Conservation (phyloP, 2,113 vertebrate species). For the Bagarius yarrelli region DNA sequence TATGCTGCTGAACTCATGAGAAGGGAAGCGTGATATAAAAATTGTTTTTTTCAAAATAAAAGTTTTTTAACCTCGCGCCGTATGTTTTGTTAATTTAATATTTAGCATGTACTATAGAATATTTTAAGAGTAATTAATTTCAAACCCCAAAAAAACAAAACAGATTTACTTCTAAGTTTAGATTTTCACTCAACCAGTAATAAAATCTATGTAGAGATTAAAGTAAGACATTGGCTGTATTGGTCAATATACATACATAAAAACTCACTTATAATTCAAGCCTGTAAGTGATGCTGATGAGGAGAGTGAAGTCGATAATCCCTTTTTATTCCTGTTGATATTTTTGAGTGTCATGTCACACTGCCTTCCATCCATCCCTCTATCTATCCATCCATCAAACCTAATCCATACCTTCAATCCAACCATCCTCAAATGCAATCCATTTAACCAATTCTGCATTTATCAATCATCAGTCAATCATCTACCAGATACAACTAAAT, state of each 20-base stretch:
- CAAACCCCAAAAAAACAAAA: too few relatives aligned
- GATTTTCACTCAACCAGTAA: not conserved
- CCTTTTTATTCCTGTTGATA: not conserved
- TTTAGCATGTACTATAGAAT: too few relatives aligned
- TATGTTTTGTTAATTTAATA: not conserved
- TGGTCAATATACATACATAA: not conserved
- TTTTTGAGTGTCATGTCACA: not conserved
- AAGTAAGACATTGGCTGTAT: not conserved
- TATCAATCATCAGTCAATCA: too few relatives aligned
- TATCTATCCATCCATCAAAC: not conserved
- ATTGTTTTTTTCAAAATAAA: conserved; percentile 25
- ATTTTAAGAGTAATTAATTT: too few relatives aligned
- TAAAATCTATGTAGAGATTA: not conserved
- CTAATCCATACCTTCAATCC: not conserved
- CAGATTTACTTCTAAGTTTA: too few relatives aligned
- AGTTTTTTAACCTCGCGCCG: not conserved
- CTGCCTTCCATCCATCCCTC: not conserved
- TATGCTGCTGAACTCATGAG: not conserved
- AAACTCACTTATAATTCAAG: too few relatives aligned
- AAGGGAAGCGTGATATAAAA: not conserved
- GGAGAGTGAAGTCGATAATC: not conserved
- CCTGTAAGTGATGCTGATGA: not conserved
- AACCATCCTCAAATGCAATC: not conserved
- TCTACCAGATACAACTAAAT: too few relatives aligned
- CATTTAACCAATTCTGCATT: too few relatives aligned